Evolutionary conservation across 35 echinoderm and acorn worm species (phyloP), one percentile per base, ranked within the genome.

Genomic region (Heliocidaris tuberculata): DNA sequence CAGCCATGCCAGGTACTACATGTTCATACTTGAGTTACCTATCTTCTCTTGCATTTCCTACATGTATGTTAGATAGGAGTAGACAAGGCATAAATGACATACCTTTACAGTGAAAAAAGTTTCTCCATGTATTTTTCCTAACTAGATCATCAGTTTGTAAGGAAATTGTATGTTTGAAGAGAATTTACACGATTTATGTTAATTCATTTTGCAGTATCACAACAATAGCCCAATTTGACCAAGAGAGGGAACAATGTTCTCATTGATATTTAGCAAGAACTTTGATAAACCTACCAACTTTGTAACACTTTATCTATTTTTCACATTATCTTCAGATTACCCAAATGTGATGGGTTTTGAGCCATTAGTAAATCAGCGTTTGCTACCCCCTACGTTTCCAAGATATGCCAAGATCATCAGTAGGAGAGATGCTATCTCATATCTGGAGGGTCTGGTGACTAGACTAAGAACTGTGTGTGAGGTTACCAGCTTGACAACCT

Each of bases 341-440:
- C 94, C 97, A 9, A 47, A 93, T 48, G 86, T 99, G n/a, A 99
- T 99, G 98, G 98, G 98, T 7, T 99, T 99, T 94, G 98, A 99
- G 88, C 98, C 98, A 12, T 94, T 99, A 10, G 96, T 99, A 42
- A 99, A 99, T 85, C 98, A 99, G 86, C 90, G 98, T 49, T 59
- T 99, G 30, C 94, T 99, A 5, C 98, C 98, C 54, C 98, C 98
- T 31, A 99, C 98, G 2, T 99, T 99, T 78, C 98, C 98, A 48
- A 94, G 98, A 30, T 99, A 99, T 95, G 94, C 96, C 86, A 99
- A 99, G 93, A 99, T 99, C 17, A 96, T 99, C 47, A 95, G 93
- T 48, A 48, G 95, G 48, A 27, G 94, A 29, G 93, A 95, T 60
- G 98, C 98, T 1, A 92, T 99, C 30, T 86, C 90, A 16, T 99